Base-by-base conservation (phyloP, 1,140 invertebrate species). In the Meloidogyne exigua region DNA sequence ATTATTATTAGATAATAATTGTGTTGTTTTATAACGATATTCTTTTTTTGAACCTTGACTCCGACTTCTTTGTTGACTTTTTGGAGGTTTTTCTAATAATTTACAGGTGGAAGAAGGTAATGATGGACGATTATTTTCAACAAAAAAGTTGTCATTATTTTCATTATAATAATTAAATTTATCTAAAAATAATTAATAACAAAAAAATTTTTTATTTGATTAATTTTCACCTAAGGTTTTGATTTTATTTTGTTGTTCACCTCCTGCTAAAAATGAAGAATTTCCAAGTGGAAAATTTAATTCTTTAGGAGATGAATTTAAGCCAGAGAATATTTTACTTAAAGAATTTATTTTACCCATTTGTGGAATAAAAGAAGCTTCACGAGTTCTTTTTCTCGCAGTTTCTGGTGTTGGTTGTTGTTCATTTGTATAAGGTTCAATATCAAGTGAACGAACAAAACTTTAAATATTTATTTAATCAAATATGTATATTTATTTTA, bases 391-490 rank as follows among this genome's bases (percentile, higher is more conserved):
- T n/a, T 32, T 76, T 42, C 25, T 68, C 18, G 42, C 28, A 25
- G 18, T 68, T 25, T 44, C 68, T 49, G 78, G 18, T 66, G 74
- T 28, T 77, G 2, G n/a, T 44, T 39, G 39, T 71, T 25, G 69
- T 71, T 32, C 25, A 64, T 72, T 80, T 67, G 66, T 49, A 39
- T 39, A 36, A 26, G 75, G 76, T 67, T 86, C 84, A 42, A 86
- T 68, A 67, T 87, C 84, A 5, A 87, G 32, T 4, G 85, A 87
- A 28, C 85, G 75, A 25, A 69, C 62, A 75, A 82, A 84, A 69
- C 82, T 85, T 1, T 71, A 32, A 32, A 32, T 32, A 32, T 3
- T 32, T 32, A 32, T 32, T 32, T n/a, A n/a, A n/a, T n/a, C n/a
- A n/a, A n/a, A n/a, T n/a, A n/a, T 32, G 28, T 70, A 80, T 42